These are phyloP conservation scores for Caiman crocodilus DNA, from an alignment of 2,797 vertebrate species.

Conservation along the genomic window DNA sequence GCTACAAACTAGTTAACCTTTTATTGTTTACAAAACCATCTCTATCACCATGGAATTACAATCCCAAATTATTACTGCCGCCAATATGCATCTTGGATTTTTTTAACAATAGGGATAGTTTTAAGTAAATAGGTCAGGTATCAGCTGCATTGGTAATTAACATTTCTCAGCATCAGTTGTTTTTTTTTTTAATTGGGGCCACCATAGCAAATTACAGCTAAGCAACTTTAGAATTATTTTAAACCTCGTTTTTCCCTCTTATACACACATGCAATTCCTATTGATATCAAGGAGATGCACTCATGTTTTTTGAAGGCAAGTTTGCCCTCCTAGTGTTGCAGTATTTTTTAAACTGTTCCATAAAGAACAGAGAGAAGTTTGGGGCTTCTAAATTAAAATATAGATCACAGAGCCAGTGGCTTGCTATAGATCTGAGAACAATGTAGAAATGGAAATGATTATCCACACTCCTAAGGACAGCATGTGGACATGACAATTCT, in stretches of 20 bases:
- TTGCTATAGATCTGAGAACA: not conserved
- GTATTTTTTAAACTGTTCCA: not conserved
- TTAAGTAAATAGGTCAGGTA: not conserved
- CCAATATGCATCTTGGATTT: not conserved
- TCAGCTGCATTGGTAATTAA: not conserved
- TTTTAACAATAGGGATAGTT: not conserved
- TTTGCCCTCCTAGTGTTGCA: not conserved
- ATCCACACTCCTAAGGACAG: not conserved
- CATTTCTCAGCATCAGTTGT: not conserved
- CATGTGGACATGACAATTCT: not conserved
- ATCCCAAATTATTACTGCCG: not conserved
- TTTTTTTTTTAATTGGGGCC: not conserved
- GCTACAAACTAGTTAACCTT: not conserved
- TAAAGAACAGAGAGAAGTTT: not conserved
- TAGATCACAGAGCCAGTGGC: rapidly evolving
- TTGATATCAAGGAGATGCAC: not conserved
- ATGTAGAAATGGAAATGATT: not conserved
- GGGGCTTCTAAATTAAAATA: not conserved
- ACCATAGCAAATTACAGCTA: not conserved
- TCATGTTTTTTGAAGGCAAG: not conserved
- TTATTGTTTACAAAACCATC: not conserved
- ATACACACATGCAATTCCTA: not conserved
- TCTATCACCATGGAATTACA: not conserved
- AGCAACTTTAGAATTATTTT: not conserved
- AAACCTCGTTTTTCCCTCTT: not conserved